phyloP scores from a whole-genome alignment of 2,113 vertebrate genomes.

The Martes martes region DNA sequence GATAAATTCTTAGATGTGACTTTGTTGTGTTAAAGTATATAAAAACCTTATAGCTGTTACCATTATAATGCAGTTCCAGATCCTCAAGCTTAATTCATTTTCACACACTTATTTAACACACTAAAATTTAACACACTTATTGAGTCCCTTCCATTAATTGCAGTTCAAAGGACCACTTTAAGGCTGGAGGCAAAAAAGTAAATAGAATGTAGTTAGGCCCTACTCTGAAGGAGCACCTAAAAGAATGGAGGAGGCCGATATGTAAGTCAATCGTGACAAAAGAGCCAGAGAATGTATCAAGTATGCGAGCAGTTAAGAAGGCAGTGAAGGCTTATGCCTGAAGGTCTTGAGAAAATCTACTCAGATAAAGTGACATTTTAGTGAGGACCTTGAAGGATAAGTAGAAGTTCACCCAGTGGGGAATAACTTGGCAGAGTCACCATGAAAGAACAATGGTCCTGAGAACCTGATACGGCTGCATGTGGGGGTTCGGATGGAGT shows the following conservation, averaged over 20 bases:
- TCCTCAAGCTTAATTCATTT: neutral
- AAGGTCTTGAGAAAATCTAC: neutral
- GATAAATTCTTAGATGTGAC: neutral
- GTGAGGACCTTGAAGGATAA: neutral
- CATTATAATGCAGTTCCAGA: neutral
- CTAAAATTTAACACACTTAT: neutral
- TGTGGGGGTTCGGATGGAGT: too few relatives aligned
- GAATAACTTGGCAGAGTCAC: neutral
- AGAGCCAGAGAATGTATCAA: neutral
- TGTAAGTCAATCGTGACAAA: neutral
- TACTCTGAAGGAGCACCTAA: neutral
- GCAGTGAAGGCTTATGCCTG: neutral
- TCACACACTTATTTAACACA: neutral
- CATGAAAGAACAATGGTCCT: neutral
- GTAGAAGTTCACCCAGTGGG: neutral
- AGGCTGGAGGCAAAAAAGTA: neutral
- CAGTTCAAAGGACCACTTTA: neutral
- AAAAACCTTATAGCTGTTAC: neutral
- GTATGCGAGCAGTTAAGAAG: neutral
- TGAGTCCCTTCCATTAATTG: neutral
- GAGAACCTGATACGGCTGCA: neutral
- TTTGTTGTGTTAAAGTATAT: neutral
- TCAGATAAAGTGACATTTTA: neutral
- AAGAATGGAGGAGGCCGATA: neutral
- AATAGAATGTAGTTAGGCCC: neutral